A percentile compares a stretch with the other conserved stretches of the same genome.
Conservation (phyloP, 2,888 invertebrate species). For the Tetranychus truncatus region DNA sequence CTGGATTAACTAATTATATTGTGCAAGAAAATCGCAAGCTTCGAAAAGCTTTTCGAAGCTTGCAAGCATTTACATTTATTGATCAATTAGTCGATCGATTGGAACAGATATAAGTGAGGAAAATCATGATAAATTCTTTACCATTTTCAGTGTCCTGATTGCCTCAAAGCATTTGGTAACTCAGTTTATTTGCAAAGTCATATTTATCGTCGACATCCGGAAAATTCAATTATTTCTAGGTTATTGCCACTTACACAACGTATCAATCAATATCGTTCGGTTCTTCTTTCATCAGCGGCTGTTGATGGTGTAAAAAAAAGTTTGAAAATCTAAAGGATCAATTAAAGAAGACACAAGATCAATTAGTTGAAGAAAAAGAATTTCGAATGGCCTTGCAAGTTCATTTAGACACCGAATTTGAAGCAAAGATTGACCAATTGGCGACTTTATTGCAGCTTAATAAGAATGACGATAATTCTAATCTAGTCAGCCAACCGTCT, state of each 20-base stretch:
- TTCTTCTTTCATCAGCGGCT: neutral
- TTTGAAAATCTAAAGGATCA: neutral
- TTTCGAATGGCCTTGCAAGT: neutral
- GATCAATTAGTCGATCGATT: neutral
- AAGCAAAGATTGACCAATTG: neutral
- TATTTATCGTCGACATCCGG: conserved; percentile 5
- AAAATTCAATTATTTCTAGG: neutral
- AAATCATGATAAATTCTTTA: neutral
- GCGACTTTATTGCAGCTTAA: neutral
- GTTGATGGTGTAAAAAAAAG: neutral
- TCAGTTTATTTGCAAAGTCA: neutral
- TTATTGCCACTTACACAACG: neutral
- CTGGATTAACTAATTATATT: neutral
- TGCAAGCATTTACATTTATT: neutral
- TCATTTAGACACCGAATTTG: neutral
- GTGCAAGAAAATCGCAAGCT: neutral
- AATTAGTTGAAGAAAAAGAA: neutral
- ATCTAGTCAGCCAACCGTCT: neutral
- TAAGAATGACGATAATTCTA: neutral
- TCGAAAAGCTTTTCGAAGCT: neutral
- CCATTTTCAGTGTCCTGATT: neutral
- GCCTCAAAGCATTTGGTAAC: conserved; percentile 2
- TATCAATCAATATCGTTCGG: neutral
- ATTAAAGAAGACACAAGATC: neutral
- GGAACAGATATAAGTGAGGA: neutral